A percentile compares a stretch with the other conserved stretches of the same genome.
phyloP scores from a whole-genome alignment of 2,113 vertebrate genomes.

The Otus sunia region DNA sequence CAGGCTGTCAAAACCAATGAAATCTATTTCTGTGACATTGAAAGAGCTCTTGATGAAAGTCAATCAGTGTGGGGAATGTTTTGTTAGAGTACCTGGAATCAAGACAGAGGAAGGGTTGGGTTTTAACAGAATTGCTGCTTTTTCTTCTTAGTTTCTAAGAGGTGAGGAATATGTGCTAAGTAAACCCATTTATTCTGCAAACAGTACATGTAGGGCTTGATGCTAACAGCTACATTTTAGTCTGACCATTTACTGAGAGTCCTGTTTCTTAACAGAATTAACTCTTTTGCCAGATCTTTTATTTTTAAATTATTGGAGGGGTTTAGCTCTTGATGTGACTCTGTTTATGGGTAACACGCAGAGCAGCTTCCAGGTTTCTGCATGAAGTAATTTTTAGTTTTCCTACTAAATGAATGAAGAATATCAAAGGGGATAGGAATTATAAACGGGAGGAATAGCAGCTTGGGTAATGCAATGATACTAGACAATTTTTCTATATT shows the following conservation, averaged over 20 bases:
- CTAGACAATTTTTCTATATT: not conserved
- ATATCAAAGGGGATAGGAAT: not conserved
- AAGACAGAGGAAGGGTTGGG: not conserved
- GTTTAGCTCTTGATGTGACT: not conserved
- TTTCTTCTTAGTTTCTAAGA: not conserved
- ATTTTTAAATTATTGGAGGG: not conserved
- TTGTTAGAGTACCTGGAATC: not conserved
- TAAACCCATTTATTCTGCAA: not conserved
- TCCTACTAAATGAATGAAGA: not conserved
- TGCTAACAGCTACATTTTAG: not conserved
- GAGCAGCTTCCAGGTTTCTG: not conserved
- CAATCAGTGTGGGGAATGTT: not conserved
- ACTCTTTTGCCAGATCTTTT: not conserved
- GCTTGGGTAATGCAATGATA: not conserved
- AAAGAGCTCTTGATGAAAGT: constrained; percentile 50
- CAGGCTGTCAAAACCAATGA: constrained; percentile 56
- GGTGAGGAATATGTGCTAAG: not conserved
- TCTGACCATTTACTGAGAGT: not conserved
- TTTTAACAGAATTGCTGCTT: not conserved
- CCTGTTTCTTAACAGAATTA: not conserved
- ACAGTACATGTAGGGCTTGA: not conserved
- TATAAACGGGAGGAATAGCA: not conserved
- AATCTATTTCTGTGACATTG: constrained; percentile 58
- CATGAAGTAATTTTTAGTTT: not conserved
- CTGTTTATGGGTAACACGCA: not conserved